Percentiles rank a stretch among this genome's conserved stretches.
phyloP scores from a whole-genome alignment of 2,797 vertebrate genomes.

The Characodon lateralis region DNA sequence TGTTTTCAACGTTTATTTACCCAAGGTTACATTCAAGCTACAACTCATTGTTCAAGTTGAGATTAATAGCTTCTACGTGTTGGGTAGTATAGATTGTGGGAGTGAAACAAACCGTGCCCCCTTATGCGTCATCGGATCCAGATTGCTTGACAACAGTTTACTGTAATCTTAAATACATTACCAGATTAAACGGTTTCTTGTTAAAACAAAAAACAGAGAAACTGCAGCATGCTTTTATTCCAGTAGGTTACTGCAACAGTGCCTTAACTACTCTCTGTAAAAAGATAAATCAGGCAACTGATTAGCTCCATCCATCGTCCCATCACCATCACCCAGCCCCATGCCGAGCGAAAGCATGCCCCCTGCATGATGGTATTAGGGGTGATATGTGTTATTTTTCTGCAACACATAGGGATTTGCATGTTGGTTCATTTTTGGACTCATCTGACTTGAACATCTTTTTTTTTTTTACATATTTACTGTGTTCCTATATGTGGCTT shows the following conservation, averaged over 20 bases:
- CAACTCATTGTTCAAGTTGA: no score
- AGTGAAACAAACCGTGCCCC: no score
- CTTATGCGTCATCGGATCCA: no score
- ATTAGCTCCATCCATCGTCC: no score
- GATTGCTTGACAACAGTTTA: not conserved
- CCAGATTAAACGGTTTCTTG: not conserved
- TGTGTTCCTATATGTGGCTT: not conserved
- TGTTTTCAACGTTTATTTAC: no score
- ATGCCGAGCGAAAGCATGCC: not conserved
- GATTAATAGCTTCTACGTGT: no score
- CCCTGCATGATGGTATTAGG: not conserved
- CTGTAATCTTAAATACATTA: not conserved
- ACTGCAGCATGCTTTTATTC: not conserved
- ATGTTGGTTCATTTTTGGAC: not conserved
- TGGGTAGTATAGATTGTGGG: no score
- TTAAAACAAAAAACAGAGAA: not conserved
- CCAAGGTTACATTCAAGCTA: no score
- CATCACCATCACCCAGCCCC: no score
- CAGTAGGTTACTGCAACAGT: not conserved
- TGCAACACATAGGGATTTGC: not conserved
- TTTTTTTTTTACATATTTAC: not conserved
- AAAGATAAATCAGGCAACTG: not conserved
- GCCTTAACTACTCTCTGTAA: not conserved
- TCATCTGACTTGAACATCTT: not conserved
- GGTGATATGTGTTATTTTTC: not conserved